Percentiles rank a stretch among this genome's conserved stretches.
These are phyloP conservation scores for Dicycla oo DNA, from an alignment of 2,888 invertebrate genomes.

Conservation along the genomic window DNA sequence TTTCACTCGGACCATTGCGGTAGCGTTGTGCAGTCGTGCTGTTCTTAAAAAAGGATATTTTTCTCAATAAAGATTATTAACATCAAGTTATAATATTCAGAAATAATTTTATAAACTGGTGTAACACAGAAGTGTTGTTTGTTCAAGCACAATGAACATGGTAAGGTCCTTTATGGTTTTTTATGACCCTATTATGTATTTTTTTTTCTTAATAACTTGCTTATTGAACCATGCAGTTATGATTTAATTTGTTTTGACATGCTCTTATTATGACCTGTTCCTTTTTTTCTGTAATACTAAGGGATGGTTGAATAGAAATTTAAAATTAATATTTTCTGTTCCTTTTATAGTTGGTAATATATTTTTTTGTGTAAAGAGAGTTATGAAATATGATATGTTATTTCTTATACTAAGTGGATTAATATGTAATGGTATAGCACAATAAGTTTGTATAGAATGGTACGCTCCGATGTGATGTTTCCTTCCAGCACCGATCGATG, in stretches of 20 bases:
- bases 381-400: slow-evolving; percentile 80
- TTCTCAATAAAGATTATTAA: slow-evolving; percentile 73
- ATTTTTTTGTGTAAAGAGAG: slow-evolving; percentile 38
- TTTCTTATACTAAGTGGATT: slow-evolving; percentile 67
- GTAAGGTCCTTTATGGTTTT: slow-evolving; percentile 84
- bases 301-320: slow-evolving; percentile 51
- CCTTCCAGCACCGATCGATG: slow-evolving; percentile 84
- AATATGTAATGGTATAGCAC: slow-evolving; percentile 65
- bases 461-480: slow-evolving; percentile 65
- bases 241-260: slow-evolving; percentile 90
- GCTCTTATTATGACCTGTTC: slow-evolving; percentile 80
- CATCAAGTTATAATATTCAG: slow-evolving; percentile 76
- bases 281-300: slow-evolving; percentile 64
- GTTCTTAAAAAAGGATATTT: slow-evolving; percentile 74
- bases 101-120: slow-evolving; percentile 80
- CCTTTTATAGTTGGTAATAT: slow-evolving; percentile 38
- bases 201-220: slow-evolving; percentile 75
- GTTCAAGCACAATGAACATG: slow-evolving; percentile 87
- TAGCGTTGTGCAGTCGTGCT: slow-evolving; percentile 84
- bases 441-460: slow-evolving; percentile 63
- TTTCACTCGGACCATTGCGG: slow-evolving; percentile 83
- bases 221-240: slow-evolving; percentile 88
- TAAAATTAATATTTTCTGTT: slow-evolving; percentile 28
- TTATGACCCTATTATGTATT: slow-evolving; percentile 76
- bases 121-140: slow-evolving; percentile 82